These are phyloP conservation scores for Anhinga anhinga DNA, from an alignment of 2,113 vertebrate species.

Conservation along the genomic window DNA sequence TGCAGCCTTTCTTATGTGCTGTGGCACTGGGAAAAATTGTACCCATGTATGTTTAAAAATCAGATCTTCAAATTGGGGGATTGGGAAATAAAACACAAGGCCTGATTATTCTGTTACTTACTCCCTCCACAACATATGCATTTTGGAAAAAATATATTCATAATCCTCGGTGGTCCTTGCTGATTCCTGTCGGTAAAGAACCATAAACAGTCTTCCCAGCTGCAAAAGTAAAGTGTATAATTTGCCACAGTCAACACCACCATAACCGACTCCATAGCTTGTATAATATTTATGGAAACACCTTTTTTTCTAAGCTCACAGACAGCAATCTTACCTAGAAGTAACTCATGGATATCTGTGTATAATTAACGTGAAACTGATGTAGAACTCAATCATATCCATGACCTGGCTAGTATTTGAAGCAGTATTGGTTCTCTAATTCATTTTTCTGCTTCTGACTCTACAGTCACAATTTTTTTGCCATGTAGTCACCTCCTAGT, in stretches of 20 bases:
- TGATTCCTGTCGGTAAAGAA: neutral
- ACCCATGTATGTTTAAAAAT: neutral
- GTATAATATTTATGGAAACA: neutral
- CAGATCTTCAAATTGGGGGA: neutral
- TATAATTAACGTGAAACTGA: neutral
- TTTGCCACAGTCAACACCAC: neutral
- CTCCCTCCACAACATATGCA: neutral
- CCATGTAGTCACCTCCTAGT: neutral
- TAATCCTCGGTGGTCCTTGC: neutral
- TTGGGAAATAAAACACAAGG: fast-evolving
- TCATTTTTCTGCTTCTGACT: neutral
- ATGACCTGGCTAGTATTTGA: neutral
- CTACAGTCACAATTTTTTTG: neutral
- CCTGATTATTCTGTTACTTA: neutral
- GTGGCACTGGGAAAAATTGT: neutral
- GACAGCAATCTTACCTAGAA: neutral
- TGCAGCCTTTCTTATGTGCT: neutral
- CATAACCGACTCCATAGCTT: neutral
- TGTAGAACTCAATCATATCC: neutral
- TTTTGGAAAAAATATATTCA: neutral
- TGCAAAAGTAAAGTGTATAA: neutral
- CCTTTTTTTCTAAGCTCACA: neutral
- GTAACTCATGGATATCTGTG: neutral
- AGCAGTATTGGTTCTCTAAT: neutral
- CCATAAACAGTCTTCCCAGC: neutral